These are phyloP conservation scores for Pelosia muscerda DNA, from an alignment of 2,888 invertebrate genomes.

Conservation along the genomic window DNA sequence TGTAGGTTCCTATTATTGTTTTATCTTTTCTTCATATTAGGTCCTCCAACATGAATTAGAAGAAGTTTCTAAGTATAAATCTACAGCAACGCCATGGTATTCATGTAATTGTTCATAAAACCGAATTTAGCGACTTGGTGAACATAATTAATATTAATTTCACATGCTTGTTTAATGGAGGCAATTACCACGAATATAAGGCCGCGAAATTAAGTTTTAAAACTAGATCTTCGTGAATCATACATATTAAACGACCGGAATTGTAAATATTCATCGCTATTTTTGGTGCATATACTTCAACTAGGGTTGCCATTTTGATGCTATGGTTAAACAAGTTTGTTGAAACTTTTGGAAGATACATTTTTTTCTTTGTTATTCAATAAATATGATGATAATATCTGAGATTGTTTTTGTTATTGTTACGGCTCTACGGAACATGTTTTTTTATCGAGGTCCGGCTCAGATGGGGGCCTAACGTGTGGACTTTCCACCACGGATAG, in stretches of 20 bases:
- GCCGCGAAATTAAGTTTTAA: constrained; percentile 13
- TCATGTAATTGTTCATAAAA: not conserved
- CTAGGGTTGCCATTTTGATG: constrained; percentile 10
- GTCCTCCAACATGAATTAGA: too few relatives aligned
- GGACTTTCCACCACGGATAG: too few relatives aligned
- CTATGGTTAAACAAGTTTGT: not conserved
- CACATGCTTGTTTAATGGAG: constrained; percentile 3
- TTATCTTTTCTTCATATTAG: too few relatives aligned
- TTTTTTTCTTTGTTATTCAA: too few relatives aligned
- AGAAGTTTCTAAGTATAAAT: too few relatives aligned
- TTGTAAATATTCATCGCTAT: constrained; percentile 6
- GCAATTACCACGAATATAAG: constrained; percentile 2
- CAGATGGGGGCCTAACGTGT: too few relatives aligned
- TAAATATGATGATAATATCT: too few relatives aligned
- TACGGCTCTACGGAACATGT: too few relatives aligned
- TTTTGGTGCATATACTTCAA: constrained; percentile 1
- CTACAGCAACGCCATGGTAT: not conserved
- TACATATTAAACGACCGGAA: constrained; percentile 12
- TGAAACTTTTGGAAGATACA: not conserved
- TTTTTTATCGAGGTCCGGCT: too few relatives aligned
- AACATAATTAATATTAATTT: constrained; percentile 6
- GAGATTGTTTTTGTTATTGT: too few relatives aligned
- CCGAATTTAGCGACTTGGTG: not conserved
- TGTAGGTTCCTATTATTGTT: too few relatives aligned
- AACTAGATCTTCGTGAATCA: constrained; percentile 15